Base-by-base conservation (phyloP, 2,888 invertebrate species). In the Lumbricus terrestris region DNA sequence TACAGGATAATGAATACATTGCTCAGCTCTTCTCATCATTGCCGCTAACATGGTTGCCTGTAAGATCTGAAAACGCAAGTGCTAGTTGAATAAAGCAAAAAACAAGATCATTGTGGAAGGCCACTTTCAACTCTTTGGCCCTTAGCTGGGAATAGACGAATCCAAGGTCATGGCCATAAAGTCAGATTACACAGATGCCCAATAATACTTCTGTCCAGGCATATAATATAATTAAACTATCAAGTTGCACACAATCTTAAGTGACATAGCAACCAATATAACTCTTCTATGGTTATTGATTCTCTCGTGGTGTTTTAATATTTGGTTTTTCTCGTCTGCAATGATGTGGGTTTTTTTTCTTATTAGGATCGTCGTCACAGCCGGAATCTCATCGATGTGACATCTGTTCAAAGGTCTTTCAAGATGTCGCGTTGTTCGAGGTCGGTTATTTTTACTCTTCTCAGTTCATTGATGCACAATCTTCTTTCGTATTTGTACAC, bases 331-430 rank as follows among this genome's bases (percentile, higher is more conserved):
- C 69, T 69, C 11, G n/a, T 69, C n/a, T 6, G 16, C n/a, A n/a
- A n/a, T 69, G 29, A 69, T 8, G 29, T 69, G 11, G n/a, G n/a
- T n/a, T 54, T 8, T 29, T 69, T 69, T 69, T n/a, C 18, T 69
- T 69, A 5, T 69, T 69, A 69, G 69, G 69, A n/a, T 69, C 69
- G 69, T 69, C 69, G 16, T 69, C 69, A 69, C 69, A 69, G 11
- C 29, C 69, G 8, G 69, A 69, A n/a, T n/a, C 69, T n/a, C 69
- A 69, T 69, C 91, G 92, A 47, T 94, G 94, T 93, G 93, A 93
- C 15, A 93, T 94, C 33, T 94, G 94, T 92, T 92, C 93, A 33
- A 91, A 93, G 42, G 93, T 92, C 0, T 94, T 94, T 91, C 91
- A 92, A 29, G 92, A 92, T n/a, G 90, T 93, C 0, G 90, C 91